phyloP scores from a whole-genome alignment of 2,888 invertebrate species.

The Odontothrips loti region DNA sequence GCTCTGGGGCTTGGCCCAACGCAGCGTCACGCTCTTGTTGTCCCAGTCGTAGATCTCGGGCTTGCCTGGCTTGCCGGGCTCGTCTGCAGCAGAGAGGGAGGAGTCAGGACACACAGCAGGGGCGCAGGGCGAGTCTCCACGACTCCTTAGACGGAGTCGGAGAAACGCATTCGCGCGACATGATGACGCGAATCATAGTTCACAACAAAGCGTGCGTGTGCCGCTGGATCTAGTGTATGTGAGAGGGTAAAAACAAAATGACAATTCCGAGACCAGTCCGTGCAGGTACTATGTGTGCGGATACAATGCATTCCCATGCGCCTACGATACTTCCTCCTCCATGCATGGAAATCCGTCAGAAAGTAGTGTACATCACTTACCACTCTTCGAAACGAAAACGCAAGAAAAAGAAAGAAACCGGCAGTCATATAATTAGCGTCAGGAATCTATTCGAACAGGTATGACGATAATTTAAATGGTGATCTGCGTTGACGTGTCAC shows the following conservation, averaged over 20 bases:
- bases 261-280: not conserved
- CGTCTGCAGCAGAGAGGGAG: slow-evolving; percentile 54
- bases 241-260: not conserved
- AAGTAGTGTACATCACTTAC: no score
- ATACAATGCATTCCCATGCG: not conserved
- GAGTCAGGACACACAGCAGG: not conserved
- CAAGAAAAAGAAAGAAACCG: no score
- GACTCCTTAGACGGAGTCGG: no score
- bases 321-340: not conserved
- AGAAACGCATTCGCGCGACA: no score
- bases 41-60: slow-evolving; percentile 92
- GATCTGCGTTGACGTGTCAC: no score
- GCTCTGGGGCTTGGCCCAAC: slow-evolving; percentile 84
- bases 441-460: no score
- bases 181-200: not conserved
- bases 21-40: slow-evolving; percentile 80
- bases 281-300: not conserved
- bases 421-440: no score
- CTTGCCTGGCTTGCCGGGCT: slow-evolving; percentile 84
- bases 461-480: no score
- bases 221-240: not conserved
- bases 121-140: not conserved
- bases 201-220: not conserved
- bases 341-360: not conserved
- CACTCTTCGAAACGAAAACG: no score